phyloP scores from a whole-genome alignment of 2,888 invertebrate genomes.

The Orthonychiurus folsomi region DNA sequence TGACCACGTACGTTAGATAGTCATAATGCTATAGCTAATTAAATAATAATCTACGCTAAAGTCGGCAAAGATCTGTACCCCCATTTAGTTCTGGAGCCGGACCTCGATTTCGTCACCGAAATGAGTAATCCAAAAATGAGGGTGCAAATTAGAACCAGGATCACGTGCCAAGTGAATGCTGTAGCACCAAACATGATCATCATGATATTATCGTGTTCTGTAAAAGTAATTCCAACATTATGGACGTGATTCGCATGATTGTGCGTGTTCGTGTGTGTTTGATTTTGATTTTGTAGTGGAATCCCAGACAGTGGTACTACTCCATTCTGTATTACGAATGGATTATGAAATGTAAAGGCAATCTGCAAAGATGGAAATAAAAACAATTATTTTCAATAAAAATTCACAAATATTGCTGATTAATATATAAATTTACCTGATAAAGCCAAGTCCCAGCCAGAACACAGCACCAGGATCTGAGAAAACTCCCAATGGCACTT shows the following conservation, averaged over 20 bases:
- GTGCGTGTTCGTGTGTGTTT: neutral
- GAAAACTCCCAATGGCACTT: neutral
- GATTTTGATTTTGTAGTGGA: no score
- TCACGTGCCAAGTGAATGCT: neutral
- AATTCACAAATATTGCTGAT: no score
- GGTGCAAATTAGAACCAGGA: neutral
- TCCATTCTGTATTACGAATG: neutral
- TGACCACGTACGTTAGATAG: no score
- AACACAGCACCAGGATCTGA: neutral
- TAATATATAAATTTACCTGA: neutral
- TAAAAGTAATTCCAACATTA: no score
- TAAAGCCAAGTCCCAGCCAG: neutral
- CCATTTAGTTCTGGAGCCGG: no score
- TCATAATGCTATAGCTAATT: no score
- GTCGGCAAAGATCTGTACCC: no score
- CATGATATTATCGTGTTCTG: neutral
- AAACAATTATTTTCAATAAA: no score
- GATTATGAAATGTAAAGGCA: neutral
- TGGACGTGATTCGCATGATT: neutral
- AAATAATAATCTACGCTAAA: no score
- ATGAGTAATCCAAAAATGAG: neutral
- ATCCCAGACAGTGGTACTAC: no score
- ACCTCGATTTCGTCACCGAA: neutral
- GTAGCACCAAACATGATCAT: neutral
- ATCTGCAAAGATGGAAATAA: neutral